Conservation (phyloP, 1,140 invertebrate species). For the Oreohelix idahoensis region DNA sequence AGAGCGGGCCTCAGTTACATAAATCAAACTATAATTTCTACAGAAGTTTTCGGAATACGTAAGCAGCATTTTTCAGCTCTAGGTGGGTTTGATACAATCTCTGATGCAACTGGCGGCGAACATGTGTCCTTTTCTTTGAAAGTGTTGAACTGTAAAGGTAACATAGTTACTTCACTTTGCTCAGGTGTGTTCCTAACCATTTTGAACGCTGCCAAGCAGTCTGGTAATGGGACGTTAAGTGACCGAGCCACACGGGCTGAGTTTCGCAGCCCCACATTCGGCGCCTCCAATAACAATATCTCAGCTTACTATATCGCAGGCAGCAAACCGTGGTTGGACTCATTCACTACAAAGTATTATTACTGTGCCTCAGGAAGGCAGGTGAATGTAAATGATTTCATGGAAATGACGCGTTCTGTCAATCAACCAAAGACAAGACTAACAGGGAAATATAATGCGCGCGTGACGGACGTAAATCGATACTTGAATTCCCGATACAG, state of each 20-base stretch:
- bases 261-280: background rate
- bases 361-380: background rate
- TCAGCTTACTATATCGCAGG: background rate
- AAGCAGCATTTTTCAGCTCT: background rate
- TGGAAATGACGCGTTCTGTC: background rate
- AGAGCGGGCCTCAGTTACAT: background rate
- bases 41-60: background rate
- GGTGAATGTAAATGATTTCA: background rate
- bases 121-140: conserved; percentile 8
- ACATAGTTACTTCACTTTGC: background rate
- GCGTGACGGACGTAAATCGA: background rate
- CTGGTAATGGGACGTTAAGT: too few species aligned
- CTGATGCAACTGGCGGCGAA: background rate
- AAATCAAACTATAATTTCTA: background rate
- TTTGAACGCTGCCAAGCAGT: background rate
- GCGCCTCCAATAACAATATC: background rate
- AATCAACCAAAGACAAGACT: background rate
- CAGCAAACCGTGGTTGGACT: background rate
- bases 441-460: background rate
- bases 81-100: background rate
- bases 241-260: background rate
- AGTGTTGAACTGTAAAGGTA: conserved; percentile 12
- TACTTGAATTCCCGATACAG: background rate
- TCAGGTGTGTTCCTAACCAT: background rate
- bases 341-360: background rate